Evolutionary conservation across 2,888 invertebrate species (phyloP), one percentile per base, ranked within the genome.

Genomic region (Mechanitis messenoides): DNA sequence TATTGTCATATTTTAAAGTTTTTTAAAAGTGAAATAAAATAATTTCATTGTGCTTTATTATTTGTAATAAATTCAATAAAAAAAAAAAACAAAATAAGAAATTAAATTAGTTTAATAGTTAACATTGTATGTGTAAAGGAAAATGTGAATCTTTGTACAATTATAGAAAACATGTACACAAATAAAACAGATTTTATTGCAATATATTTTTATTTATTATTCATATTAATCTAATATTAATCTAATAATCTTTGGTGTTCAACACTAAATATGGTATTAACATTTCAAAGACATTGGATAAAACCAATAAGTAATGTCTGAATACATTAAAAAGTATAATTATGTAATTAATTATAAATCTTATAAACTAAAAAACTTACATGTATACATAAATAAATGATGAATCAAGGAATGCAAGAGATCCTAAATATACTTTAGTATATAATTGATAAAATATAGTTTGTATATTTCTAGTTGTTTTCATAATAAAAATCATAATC

Each of bases 401-500:
- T 9, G 5, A 31, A 50, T 47, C 6, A 50, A 50, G 50, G 31
- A 50, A 31, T 50, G 50, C 9, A 50, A 50, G 47, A 31, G 31
- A 7, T 28, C 42, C 20, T 28, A 59, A 54, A 42, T 42, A 42
- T 42, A 9, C 1, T 42, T 9, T 2, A 42, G 35, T 35, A 35
- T 35, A 5, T 35, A 35, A 9, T 42, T 42, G 2, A 35, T 35
- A 9, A 42, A 9, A 42, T 42, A 42, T 9, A 42, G 6, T 7
- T 42, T 9, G 3, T 45, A 9, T 20, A 47, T 78, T 35, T 6
- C 35, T 87, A 94, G 78, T 94, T 94, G 72, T 93, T 87, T 80
- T 94, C 94, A 77, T 94, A 94, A 79, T 93, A 94, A 84, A 97
- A 97, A 81, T 96, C 95, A 83, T 96, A 98, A 87, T 97, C 96